These are phyloP conservation scores for Sporophila hypoxantha DNA, from an alignment of 2,113 vertebrate genomes.

Conservation along the genomic window DNA sequence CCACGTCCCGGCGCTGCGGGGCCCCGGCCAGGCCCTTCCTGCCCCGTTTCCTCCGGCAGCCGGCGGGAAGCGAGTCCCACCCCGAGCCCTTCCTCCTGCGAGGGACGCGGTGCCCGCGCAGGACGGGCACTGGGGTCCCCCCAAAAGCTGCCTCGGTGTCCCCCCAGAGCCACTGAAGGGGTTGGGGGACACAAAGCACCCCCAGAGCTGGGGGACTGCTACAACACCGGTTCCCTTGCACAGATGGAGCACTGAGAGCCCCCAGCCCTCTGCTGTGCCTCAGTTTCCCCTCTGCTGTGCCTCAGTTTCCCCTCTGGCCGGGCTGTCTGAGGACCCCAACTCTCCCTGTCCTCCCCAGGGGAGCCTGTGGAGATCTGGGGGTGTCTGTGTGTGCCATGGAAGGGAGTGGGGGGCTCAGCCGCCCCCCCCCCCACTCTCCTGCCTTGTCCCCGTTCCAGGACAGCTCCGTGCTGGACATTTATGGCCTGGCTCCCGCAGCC, in stretches of 20 bases:
- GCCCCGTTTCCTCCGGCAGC: conserved; percentile 41
- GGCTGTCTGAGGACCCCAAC: background rate
- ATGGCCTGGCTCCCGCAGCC: background rate
- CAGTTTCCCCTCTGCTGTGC: background rate
- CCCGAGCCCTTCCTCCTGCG: conserved; percentile 4
- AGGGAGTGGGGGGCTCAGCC: background rate
- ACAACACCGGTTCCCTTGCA: fast-evolving
- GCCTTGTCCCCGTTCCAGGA: background rate
- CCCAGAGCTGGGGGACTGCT: fast-evolving
- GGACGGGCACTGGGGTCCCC: background rate
- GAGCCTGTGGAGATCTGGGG: background rate
- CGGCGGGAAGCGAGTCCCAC: conserved; percentile 18
- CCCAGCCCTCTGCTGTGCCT: background rate
- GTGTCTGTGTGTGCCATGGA: background rate
- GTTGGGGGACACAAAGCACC: background rate
- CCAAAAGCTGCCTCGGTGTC: fast-evolving
- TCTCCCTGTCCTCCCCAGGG: too few species aligned
- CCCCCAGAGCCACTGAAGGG: background rate
- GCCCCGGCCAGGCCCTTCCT: conserved; percentile 38
- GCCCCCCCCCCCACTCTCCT: background rate
- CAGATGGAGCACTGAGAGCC: background rate
- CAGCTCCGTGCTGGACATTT: background rate
- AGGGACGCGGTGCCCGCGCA: background rate
- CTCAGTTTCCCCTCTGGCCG: background rate
- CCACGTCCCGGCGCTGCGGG: background rate